Conservation (phyloP, 2,113 vertebrate species). For the Larimichthys polyactis region DNA sequence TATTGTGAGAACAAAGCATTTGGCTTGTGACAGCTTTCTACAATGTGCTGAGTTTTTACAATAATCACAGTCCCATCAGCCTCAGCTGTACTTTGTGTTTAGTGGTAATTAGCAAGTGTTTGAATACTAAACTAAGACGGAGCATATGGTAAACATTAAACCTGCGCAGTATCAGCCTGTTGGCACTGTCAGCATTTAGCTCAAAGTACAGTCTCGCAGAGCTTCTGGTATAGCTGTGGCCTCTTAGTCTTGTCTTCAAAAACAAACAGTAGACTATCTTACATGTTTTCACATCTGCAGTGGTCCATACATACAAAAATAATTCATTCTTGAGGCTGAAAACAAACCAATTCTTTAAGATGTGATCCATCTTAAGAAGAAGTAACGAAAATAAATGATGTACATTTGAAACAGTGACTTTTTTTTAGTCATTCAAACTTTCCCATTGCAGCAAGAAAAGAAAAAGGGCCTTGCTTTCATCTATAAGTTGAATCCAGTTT, state of each 20-base stretch:
- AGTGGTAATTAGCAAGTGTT: neutral
- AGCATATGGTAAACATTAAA: neutral
- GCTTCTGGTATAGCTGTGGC: neutral
- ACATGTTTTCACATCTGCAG: neutral
- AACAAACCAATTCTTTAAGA: neutral
- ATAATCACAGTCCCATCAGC: neutral
- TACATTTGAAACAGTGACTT: neutral
- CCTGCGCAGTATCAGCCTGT: neutral
- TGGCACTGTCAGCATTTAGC: neutral
- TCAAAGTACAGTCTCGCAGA: neutral
- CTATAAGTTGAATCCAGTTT: no score
- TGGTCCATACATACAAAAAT: no score
- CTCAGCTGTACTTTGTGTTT: neutral
- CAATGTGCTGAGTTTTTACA: neutral
- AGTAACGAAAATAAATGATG: neutral
- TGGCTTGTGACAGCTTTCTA: neutral
- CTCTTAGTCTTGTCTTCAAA: neutral
- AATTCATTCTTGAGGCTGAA: neutral
- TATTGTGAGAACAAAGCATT: neutral
- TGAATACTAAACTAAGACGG: neutral
- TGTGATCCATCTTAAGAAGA: neutral
- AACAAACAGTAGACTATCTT: neutral
- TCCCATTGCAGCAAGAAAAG: neutral
- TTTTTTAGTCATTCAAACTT: neutral
- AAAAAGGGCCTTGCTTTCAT: neutral